phyloP scores from a whole-genome alignment of 2,888 invertebrate genomes.

The Hydrotaea diabolus region DNA sequence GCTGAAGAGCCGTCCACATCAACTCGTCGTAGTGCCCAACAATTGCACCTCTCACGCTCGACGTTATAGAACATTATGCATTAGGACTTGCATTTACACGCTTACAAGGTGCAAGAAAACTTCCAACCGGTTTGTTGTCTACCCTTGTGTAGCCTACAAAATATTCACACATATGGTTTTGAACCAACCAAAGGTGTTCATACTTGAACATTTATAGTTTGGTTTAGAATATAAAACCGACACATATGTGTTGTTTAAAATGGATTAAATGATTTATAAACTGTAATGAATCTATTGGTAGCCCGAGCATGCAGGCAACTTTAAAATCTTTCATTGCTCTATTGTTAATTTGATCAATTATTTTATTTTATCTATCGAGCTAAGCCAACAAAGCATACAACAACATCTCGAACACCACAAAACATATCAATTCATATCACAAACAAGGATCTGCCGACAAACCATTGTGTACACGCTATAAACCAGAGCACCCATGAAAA shows the following conservation, averaged over 20 bases:
- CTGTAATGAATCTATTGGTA: neutral
- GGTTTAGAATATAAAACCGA: neutral
- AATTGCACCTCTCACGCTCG: too few relatives aligned
- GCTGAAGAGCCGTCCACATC: too few relatives aligned
- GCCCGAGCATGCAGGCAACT: neutral
- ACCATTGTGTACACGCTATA: constrained; percentile 61
- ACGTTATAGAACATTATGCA: too few relatives aligned
- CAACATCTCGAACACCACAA: neutral
- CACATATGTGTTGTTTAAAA: neutral
- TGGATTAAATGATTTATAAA: neutral
- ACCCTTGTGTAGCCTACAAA: too few relatives aligned
- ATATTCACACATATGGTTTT: too few relatives aligned
- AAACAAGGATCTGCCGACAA: constrained; percentile 51
- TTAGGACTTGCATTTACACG: too few relatives aligned
- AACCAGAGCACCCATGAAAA: constrained; percentile 54
- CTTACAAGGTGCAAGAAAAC: too few relatives aligned
- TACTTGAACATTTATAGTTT: too few relatives aligned
- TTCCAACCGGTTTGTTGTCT: too few relatives aligned
- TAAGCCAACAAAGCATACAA: neutral
- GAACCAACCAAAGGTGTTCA: too few relatives aligned
- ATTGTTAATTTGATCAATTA: constrained; percentile 50
- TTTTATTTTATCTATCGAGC: constrained; percentile 9
- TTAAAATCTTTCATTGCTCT: neutral
- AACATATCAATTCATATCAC: constrained; percentile 43
- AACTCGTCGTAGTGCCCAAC: too few relatives aligned